phyloP scores from a whole-genome alignment of 2,888 invertebrate genomes.

The Hermaeophaga mercurialis region DNA sequence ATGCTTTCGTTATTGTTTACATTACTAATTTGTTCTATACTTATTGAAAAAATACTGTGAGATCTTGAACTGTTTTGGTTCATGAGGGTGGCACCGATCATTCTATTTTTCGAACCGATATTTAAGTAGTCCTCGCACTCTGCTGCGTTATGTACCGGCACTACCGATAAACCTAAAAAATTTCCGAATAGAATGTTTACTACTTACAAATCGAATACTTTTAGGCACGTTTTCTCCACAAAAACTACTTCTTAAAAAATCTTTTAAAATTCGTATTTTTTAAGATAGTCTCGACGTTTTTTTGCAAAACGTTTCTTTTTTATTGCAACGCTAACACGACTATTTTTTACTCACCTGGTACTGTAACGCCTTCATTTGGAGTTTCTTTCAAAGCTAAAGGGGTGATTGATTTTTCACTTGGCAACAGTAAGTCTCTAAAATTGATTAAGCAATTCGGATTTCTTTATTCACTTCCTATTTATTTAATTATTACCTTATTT shows the following conservation, averaged over 20 bases:
- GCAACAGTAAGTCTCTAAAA: constrained; percentile 52
- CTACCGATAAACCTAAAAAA: constrained; percentile 68
- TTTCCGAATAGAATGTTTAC: too few relatives aligned
- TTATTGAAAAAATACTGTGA: constrained; percentile 86
- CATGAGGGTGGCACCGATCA: constrained; percentile 87
- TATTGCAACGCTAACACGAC: not conserved
- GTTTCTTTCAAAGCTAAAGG: constrained; percentile 60
- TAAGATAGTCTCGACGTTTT: too few relatives aligned
- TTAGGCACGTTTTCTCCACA: too few relatives aligned
- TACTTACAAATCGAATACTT: too few relatives aligned
- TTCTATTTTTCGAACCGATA: constrained; percentile 78
- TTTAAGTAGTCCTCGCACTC: constrained; percentile 79
- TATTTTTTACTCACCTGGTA: constrained; percentile 58
- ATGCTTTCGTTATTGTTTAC: constrained; percentile 53
- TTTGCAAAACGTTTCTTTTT: not conserved
- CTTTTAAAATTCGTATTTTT: too few relatives aligned
- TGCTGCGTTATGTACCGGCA: constrained; percentile 76
- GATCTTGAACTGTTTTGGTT: constrained; percentile 85
- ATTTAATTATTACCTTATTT: constrained; percentile 65
- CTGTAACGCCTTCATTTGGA: constrained; percentile 60
- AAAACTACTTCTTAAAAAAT: too few relatives aligned
- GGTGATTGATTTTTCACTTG: constrained; percentile 46
- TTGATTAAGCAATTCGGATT: too few relatives aligned
- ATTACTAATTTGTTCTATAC: constrained; percentile 77
- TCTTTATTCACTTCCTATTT: too few relatives aligned